A percentile compares a stretch with the other conserved stretches of the same genome.
Conservation (phyloP, 2,113 vertebrate genomes). For the Ammodytes dubius region DNA sequence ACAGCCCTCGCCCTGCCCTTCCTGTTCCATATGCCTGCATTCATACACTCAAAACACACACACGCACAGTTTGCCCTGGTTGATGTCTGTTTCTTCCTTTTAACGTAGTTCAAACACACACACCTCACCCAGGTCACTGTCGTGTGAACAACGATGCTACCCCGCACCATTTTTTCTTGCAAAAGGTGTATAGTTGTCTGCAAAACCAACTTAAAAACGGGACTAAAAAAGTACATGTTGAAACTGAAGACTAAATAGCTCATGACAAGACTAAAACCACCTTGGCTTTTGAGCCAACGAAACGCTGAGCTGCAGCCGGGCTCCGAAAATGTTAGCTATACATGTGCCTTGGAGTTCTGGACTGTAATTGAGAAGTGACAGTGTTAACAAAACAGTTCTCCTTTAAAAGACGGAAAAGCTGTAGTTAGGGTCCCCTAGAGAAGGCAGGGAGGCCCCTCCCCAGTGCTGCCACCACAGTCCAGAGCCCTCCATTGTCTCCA, state of each 20-base stretch:
- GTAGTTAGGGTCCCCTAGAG: slow-evolving; percentile 48
- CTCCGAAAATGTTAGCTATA: slow-evolving; percentile 52
- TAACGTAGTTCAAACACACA: neutral
- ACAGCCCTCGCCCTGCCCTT: slow-evolving; percentile 71
- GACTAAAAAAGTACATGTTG: neutral
- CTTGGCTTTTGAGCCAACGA: slow-evolving; percentile 38
- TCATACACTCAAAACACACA: neutral
- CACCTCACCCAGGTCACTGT: neutral
- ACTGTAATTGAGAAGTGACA: slow-evolving; percentile 53
- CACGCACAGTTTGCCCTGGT: neutral
- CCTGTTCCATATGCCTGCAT: slow-evolving; percentile 65
- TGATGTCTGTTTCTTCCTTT: neutral
- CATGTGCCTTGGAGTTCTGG: slow-evolving; percentile 36
- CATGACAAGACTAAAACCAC: slow-evolving; percentile 29
- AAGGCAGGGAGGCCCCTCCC: slow-evolving; percentile 21
- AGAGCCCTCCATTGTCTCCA: slow-evolving; percentile 48
- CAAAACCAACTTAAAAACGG: neutral
- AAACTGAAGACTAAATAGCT: slow-evolving; percentile 4
- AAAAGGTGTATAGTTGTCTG: neutral
- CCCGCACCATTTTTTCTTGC: neutral
- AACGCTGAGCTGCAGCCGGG: slow-evolving; percentile 15
- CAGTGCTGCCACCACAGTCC: slow-evolving; percentile 2
- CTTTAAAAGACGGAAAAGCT: slow-evolving; percentile 43
- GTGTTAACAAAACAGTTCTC: slow-evolving; percentile 51
- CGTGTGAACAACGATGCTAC: neutral